These are phyloP conservation scores for Zele albiditarsus DNA, from an alignment of 2,888 invertebrate genomes.

Conservation along the genomic window DNA sequence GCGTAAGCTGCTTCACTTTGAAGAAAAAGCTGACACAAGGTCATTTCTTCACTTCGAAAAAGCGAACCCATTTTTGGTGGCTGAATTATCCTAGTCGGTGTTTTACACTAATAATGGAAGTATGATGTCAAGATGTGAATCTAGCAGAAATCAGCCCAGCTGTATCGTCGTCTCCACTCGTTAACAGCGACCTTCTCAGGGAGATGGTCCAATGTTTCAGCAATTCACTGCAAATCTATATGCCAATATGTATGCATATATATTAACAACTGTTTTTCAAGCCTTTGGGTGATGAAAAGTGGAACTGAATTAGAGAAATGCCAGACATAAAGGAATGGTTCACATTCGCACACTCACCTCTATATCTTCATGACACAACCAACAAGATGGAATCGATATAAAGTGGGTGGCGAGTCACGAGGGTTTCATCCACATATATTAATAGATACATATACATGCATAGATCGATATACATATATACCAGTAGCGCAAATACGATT, in stretches of 20 bases:
- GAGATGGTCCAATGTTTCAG: neutral
- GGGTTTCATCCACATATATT: neutral
- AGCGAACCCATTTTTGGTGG: slow-evolving; percentile 84
- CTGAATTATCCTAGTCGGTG: neutral
- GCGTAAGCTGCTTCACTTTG: slow-evolving; percentile 99
- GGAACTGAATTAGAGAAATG: slow-evolving; percentile 1
- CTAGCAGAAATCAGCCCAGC: neutral
- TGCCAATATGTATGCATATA: neutral
- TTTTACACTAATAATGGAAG: neutral
- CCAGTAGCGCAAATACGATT: too few relatives aligned
- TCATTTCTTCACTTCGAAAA: slow-evolving; percentile 99
- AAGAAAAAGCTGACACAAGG: slow-evolving; percentile 97
- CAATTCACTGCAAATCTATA: neutral
- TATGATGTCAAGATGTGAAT: slow-evolving; percentile 13
- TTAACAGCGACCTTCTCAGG: neutral
- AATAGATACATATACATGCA: slow-evolving; percentile 9
- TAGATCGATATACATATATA: too few relatives aligned
- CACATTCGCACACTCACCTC: neutral
- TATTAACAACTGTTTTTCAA: neutral
- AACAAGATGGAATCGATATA: neutral
- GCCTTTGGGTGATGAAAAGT: neutral
- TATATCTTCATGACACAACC: neutral
- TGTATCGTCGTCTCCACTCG: neutral
- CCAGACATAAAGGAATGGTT: neutral
- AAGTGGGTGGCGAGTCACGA: neutral